These are phyloP conservation scores for Pundamilia nyererei DNA, from an alignment of 2,113 vertebrate species.

Conservation along the genomic window DNA sequence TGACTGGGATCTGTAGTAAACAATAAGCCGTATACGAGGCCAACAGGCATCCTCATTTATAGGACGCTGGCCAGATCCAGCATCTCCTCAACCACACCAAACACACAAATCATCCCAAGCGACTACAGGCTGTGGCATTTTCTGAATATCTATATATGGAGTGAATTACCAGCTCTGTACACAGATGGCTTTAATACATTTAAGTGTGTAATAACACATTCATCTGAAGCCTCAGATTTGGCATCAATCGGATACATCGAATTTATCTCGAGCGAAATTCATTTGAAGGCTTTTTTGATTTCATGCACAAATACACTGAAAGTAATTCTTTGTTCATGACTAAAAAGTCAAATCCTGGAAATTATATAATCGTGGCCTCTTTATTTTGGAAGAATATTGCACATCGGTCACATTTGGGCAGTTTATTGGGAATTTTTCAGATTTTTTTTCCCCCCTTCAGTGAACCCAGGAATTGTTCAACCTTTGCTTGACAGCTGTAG, in stretches of 20 bases:
- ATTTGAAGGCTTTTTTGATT: conserved; percentile 23
- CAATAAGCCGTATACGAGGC: conserved; percentile 34
- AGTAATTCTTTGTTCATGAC: not conserved
- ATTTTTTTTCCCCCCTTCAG: not conserved
- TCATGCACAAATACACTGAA: not conserved
- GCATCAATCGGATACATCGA: conserved; percentile 1
- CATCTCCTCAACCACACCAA: conserved; percentile 42
- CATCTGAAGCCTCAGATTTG: conserved; percentile 33
- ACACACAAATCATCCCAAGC: not conserved
- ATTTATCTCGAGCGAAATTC: conserved; percentile 36
- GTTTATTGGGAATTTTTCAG: not conserved
- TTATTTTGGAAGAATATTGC: conserved; percentile 37
- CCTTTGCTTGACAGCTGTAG: conserved; percentile 31
- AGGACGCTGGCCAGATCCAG: conserved; percentile 18
- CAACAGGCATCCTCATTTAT: conserved; percentile 37
- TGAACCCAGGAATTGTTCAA: not conserved
- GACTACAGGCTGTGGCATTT: conserved; percentile 4
- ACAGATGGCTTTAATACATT: conserved; percentile 58
- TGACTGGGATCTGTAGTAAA: conserved; percentile 31
- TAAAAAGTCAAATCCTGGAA: conserved; percentile 26
- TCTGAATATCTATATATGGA: conserved; percentile 14
- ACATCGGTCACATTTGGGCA: not conserved
- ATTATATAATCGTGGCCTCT: conserved; percentile 26
- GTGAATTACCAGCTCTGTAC: conserved; percentile 19
- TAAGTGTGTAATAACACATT: conserved; percentile 28